phyloP scores from a whole-genome alignment of 2,797 vertebrate species.

The Mycteria americana region DNA sequence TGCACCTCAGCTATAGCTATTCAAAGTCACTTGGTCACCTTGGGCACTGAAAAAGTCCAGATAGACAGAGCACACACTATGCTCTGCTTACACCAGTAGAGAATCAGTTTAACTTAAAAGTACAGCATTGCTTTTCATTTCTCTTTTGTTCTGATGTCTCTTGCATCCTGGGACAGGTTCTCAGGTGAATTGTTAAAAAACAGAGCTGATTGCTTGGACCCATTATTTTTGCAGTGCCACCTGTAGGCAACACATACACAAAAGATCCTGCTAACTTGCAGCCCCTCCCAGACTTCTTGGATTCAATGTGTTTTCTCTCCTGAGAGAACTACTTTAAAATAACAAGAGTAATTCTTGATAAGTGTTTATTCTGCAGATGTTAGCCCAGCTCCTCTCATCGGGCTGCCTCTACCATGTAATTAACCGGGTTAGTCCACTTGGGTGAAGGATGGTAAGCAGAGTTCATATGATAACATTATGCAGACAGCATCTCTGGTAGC shows the following conservation, averaged over 20 bases:
- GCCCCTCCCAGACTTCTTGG: not conserved
- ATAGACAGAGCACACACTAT: not conserved
- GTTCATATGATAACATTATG: not conserved
- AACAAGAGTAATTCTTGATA: not conserved
- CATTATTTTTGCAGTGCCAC: not conserved
- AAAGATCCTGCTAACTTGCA: not conserved
- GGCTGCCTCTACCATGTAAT: slow-evolving; percentile 1
- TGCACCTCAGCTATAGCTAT: not conserved
- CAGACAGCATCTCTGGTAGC: not conserved
- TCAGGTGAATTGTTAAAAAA: not conserved
- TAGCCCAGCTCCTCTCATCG: not conserved
- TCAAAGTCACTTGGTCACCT: not conserved
- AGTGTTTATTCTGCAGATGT: slow-evolving; percentile 25
- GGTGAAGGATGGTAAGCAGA: not conserved
- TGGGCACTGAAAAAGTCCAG: not conserved
- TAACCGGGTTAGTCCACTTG: slow-evolving; percentile 33
- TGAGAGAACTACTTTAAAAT: slow-evolving; percentile 8
- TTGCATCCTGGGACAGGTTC: not conserved
- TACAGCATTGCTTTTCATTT: not conserved
- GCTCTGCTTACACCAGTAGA: not conserved
- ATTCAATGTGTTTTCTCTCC: not conserved
- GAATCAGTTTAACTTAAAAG: not conserved
- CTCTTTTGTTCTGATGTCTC: not conserved
- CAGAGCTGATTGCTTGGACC: not conserved
- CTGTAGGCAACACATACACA: not conserved